A percentile compares a stretch with the other conserved stretches of the same genome.
Conservation (phyloP, 1,140 invertebrate genomes). For the Melanaphis sacchari region DNA sequence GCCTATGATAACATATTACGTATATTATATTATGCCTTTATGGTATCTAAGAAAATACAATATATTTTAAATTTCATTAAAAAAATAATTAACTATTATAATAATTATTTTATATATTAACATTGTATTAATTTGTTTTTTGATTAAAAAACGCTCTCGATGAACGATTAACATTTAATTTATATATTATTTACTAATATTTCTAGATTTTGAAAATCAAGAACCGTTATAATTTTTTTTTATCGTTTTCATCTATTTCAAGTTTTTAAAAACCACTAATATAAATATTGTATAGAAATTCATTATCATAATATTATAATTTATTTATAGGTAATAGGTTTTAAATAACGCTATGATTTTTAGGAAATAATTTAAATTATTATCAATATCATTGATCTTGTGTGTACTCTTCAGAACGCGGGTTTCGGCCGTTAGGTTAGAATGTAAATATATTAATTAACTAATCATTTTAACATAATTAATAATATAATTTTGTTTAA, state of each 20-base stretch:
- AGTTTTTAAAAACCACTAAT: too few relatives aligned
- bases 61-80: background rate
- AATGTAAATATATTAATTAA: constrained; percentile 1
- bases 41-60: background rate
- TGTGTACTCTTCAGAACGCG: too few relatives aligned
- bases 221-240: too few relatives aligned
- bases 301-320: background rate
- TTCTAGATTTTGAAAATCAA: background rate
- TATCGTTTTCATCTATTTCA: too few relatives aligned
- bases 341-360: background rate
- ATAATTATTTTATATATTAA: background rate
- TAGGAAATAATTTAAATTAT: background rate
- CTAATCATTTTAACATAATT: background rate
- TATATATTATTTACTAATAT: background rate
- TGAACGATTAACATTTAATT: background rate
- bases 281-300: background rate
- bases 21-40: background rate
- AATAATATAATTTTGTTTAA: background rate
- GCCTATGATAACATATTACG: too few relatives aligned
- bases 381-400: background rate
- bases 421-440: background rate
- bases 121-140: background rate
- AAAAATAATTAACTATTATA: background rate
- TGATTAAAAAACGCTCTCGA: background rate
- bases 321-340: background rate